These are phyloP conservation scores for Bagarius yarrelli DNA, from an alignment of 2,113 vertebrate genomes.

Conservation along the genomic window DNA sequence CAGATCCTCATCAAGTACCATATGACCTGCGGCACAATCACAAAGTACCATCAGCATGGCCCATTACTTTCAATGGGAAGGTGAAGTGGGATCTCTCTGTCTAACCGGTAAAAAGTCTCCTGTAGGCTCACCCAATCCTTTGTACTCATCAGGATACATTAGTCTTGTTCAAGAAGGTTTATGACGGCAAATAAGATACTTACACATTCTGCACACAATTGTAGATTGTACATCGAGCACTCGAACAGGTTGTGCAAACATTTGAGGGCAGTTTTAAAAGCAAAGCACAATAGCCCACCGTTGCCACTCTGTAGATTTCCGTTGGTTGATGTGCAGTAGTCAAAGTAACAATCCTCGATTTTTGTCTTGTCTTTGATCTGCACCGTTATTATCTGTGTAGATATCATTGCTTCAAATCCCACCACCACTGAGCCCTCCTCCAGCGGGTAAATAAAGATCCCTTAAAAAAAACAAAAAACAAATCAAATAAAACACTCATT, in stretches of 20 bases:
- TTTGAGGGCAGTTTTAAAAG: conserved; percentile 5
- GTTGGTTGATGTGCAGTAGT: conserved; percentile 65
- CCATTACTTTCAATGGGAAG: neutral
- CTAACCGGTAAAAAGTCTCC: neutral
- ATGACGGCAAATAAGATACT: neutral
- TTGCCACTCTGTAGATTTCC: conserved; percentile 62
- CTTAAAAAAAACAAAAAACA: conserved; percentile 61
- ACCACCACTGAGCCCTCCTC: conserved; percentile 84
- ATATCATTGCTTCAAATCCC: conserved; percentile 87
- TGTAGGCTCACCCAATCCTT: neutral
- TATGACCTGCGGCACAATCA: conserved; percentile 66
- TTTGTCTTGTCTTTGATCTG: conserved; percentile 94
- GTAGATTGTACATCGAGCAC: neutral
- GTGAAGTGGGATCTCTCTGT: neutral
- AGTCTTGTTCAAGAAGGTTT: neutral
- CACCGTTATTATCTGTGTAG: conserved; percentile 78
- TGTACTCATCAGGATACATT: neutral
- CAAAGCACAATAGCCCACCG: conserved; percentile 67
- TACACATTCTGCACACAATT: neutral
- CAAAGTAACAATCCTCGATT: conserved; percentile 72
- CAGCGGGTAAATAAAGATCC: conserved; percentile 90
- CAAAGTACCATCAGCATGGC: neutral
- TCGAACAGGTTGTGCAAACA: neutral
- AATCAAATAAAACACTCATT: neutral
- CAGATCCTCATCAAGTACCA: conserved; percentile 87